These are phyloP conservation scores for Chloroclystis v-ata DNA, from an alignment of 2,888 invertebrate genomes.

Conservation along the genomic window DNA sequence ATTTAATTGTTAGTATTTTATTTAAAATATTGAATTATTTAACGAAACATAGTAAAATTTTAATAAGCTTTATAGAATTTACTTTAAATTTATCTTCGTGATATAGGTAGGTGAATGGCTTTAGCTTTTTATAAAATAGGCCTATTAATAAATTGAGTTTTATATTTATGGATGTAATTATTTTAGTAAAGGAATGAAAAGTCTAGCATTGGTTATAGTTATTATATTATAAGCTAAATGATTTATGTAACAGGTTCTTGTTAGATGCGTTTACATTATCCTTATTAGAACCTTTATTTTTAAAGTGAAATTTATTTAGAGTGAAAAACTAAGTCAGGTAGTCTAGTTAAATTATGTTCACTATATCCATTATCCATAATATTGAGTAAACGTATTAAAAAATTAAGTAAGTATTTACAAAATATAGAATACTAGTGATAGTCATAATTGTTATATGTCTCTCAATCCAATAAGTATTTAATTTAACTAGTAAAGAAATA, in stretches of 20 bases:
- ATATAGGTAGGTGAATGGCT: slow-evolving; percentile 20
- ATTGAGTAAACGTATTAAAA: too few species aligned
- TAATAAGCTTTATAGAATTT: slow-evolving; percentile 10
- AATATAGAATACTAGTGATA: too few species aligned
- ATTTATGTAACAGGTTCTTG: too few species aligned
- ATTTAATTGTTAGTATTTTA: background rate
- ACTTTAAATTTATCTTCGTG: too few species aligned
- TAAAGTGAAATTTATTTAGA: background rate
- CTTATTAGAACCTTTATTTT: background rate
- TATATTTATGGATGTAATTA: background rate
- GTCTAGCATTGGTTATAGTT: slow-evolving; percentile 2
- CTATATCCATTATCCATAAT: too few species aligned
- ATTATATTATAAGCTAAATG: too few species aligned
- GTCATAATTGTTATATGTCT: too few species aligned
- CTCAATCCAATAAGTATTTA: background rate
- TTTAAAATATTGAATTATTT: background rate
- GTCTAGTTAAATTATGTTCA: too few species aligned
- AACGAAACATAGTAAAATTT: background rate
- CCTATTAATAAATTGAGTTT: slow-evolving; percentile 2
- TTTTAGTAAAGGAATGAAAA: background rate
- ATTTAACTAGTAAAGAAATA: slow-evolving; percentile 10
- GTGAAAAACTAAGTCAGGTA: too few species aligned
- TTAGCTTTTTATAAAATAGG: slow-evolving; percentile 20
- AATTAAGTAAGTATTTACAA: too few species aligned
- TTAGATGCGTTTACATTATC: too few species aligned